Conservation (phyloP, 2,888 invertebrate genomes). For the Hyppa rectilinea region DNA sequence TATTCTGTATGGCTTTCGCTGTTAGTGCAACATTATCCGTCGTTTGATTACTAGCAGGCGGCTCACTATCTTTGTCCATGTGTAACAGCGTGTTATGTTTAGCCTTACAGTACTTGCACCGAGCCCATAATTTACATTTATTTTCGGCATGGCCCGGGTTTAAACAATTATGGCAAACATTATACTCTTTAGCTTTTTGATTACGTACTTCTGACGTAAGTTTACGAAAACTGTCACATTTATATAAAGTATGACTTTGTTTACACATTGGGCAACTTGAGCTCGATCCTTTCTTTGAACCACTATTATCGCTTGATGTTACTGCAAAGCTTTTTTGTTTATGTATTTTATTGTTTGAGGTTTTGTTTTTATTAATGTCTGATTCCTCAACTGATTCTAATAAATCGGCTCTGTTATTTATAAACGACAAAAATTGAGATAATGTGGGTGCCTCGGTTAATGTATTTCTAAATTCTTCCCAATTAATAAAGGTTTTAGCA, state of each 20-base stretch:
- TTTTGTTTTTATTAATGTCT: conserved; percentile 9
- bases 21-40: conserved; percentile 7
- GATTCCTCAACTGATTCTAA: conserved; percentile 14
- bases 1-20: conserved; percentile 13
- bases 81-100: conserved; percentile 20
- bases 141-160: conserved; percentile 7
- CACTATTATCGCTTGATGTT: conserved; percentile 1
- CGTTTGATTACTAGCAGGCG: neutral
- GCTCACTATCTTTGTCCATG: conserved; percentile 15
- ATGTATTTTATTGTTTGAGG: neutral
- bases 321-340: conserved; percentile 8
- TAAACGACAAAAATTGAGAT: conserved; percentile 3
- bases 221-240: conserved; percentile 20
- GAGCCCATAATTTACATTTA: conserved; percentile 19
- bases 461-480: conserved; percentile 11
- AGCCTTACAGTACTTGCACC: conserved; percentile 12
- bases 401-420: conserved; percentile 1
- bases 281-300: conserved; percentile 5
- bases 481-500: neutral
- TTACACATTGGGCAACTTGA: conserved; percentile 15
- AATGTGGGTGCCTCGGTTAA: conserved; percentile 7
- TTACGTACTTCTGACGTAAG: conserved; percentile 5
- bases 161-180: conserved; percentile 13
- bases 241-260: conserved; percentile 11
- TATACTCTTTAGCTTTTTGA: conserved; percentile 14